Evolutionary conservation across 2,888 invertebrate species (phyloP).

Genomic region (Caenorhabditis doughertyi): DNA sequence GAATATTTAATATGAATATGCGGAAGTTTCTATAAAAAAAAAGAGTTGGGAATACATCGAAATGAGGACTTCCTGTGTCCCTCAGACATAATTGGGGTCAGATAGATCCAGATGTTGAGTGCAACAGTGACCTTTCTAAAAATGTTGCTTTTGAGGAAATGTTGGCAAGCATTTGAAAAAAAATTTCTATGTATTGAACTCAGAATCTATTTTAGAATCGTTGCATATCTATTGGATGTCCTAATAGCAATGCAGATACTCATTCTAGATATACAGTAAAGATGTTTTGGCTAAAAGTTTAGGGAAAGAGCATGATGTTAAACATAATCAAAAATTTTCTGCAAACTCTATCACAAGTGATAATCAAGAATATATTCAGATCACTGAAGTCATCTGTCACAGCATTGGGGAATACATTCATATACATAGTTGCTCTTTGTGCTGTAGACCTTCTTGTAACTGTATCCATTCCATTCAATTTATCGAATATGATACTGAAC

Average conservation of each 20-base stretch:
- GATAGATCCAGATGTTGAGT: constrained; percentile 21
- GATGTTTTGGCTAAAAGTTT: too few species aligned
- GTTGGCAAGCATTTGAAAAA: background rate
- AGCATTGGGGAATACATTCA: constrained; percentile 74
- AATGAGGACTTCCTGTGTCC: constrained; percentile 8
- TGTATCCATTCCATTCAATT: constrained; percentile 72
- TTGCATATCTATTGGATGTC: too few species aligned
- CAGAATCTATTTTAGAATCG: too few species aligned
- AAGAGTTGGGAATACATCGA: background rate
- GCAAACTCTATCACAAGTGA: too few species aligned
- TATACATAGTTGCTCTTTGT: constrained; percentile 73
- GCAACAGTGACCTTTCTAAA: constrained; percentile 6
- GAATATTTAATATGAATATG: background rate
- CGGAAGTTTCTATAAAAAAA: background rate
- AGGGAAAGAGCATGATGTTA: too few species aligned
- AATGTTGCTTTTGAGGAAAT: background rate
- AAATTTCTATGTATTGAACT: too few species aligned
- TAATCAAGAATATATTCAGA: constrained; percentile 56
- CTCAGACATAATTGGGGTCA: constrained; percentile 29
- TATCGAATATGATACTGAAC: constrained; percentile 66
- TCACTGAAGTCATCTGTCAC: constrained; percentile 76
- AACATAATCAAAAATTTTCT: too few species aligned
- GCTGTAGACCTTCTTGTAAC: constrained; percentile 74
- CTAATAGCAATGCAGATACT: too few species aligned
- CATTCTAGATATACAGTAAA: too few species aligned